Base-by-base conservation (phyloP, 2,797 vertebrate species). In the Pangasius djambal region DNA sequence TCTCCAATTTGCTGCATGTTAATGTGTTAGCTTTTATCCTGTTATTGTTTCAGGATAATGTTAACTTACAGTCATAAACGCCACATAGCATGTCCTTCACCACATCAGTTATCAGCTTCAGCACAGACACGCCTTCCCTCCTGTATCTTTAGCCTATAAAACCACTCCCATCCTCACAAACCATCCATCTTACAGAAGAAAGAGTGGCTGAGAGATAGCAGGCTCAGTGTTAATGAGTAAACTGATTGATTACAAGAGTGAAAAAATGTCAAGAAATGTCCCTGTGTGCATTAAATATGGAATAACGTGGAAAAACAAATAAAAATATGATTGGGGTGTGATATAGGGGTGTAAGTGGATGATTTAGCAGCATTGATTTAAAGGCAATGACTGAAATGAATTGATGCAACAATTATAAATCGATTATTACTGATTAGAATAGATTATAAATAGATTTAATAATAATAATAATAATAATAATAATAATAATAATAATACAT, bases 51-150 rank as follows among this genome's bases (percentile, higher is more conserved):
- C 7, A 84, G 67, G 48, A 15, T 85, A 87, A 86, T 57, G 77
- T 90, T 86, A 82, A 88, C 48, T 16, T 31, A 77, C 75, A 52
- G 50, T 82, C 63, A 87, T 88, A 78, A 87, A 88, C 50, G 69
- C 84, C 85, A 69, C 63, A 52, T 22, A 34, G 55, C 86, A 52
- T 0, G 22, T 63, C 70, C 86, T 89, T 77, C 70, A 81, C 18
- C 61, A 65, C 65, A 63, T 74, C 75, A 57, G 31, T 74, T 89
- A 92, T 87, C 85, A 65, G 31, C 31, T n/a, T 25, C 37, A 79
- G 28, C 22, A 44, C 70, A 75, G 59, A 25, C 61, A 50, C 28
- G 79, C 78, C 83, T 78, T 89, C 28, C 57, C 67, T 85, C n/a
- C 28, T 37, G 25, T 57, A 61, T 50, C 69, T 90, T 18, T 61